A percentile compares a stretch with the other conserved stretches of the same genome.
Conservation (phyloP, 2,888 invertebrate species). For the Glyphotaelius pellucidus region DNA sequence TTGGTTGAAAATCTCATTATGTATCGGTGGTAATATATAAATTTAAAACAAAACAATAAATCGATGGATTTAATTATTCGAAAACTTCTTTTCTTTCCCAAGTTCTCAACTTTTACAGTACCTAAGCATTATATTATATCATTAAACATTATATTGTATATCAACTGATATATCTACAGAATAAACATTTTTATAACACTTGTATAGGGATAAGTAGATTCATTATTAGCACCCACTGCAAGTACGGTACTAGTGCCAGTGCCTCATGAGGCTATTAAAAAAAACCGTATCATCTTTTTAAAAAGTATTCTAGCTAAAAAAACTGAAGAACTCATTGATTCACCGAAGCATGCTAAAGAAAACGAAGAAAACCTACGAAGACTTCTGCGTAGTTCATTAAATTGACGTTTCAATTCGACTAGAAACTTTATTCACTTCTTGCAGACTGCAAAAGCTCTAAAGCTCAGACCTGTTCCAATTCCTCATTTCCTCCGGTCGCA, state of each 20-base stretch:
- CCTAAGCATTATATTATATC: too few species aligned
- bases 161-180: not conserved
- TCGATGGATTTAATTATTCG: too few species aligned
- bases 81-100: too few species aligned
- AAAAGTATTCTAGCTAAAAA: too few species aligned
- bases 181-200: not conserved
- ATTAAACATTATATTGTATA: too few species aligned
- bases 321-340: not conserved
- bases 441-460: not conserved
- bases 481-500: slow-evolving; percentile 16
- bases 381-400: not conserved
- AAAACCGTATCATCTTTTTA: too few species aligned
- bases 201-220: too few species aligned
- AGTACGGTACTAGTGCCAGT: not conserved
- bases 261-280: too few species aligned
- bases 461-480: not conserved
- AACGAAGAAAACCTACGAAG: not conserved
- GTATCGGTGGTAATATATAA: too few species aligned
- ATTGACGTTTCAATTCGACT: not conserved
- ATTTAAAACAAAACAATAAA: too few species aligned
- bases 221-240: not conserved
- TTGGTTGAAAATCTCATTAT: too few species aligned
- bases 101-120: too few species aligned
- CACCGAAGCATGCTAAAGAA: not conserved
- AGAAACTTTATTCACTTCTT: not conserved